Conservation (phyloP, 2,888 invertebrate genomes). For the Macaria notata region DNA sequence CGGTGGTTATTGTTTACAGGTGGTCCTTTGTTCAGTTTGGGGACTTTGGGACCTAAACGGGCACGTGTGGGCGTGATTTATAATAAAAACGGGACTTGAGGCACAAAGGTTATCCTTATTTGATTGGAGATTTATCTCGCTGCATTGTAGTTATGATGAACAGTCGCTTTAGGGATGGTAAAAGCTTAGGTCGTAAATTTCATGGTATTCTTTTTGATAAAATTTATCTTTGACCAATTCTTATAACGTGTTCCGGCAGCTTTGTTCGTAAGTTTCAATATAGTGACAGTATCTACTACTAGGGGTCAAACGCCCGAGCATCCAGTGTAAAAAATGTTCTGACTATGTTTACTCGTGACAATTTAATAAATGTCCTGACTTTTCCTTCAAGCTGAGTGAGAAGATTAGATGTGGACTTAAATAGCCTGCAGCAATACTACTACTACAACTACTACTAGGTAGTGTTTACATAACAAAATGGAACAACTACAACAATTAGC, state of each 20-base stretch:
- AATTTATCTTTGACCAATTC: too few relatives aligned
- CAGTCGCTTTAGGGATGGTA: neutral
- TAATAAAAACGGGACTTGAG: conserved; percentile 33
- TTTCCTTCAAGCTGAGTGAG: too few relatives aligned
- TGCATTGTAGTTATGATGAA: conserved; percentile 26
- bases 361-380: too few relatives aligned
- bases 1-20: conserved; percentile 37
- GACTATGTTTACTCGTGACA: too few relatives aligned
- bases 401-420: neutral
- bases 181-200: too few relatives aligned
- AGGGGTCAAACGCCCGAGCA: neutral
- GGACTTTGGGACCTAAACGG: conserved; percentile 39
- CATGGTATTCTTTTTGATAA: too few relatives aligned
- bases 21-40: conserved; percentile 47
- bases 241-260: too few relatives aligned
- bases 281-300: too few relatives aligned
- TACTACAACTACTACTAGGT: neutral
- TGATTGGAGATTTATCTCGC: conserved; percentile 28
- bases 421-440: neutral
- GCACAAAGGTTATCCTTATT: conserved; percentile 30
- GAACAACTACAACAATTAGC: conserved; percentile 18
- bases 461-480: conserved; percentile 22
- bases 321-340: neutral
- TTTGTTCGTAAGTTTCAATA: too few relatives aligned
- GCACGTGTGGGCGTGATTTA: conserved; percentile 46